Evolutionary conservation across 2,888 invertebrate genomes (phyloP), one percentile per base, ranked within the genome.

Genomic region (Nemurella pictetii): DNA sequence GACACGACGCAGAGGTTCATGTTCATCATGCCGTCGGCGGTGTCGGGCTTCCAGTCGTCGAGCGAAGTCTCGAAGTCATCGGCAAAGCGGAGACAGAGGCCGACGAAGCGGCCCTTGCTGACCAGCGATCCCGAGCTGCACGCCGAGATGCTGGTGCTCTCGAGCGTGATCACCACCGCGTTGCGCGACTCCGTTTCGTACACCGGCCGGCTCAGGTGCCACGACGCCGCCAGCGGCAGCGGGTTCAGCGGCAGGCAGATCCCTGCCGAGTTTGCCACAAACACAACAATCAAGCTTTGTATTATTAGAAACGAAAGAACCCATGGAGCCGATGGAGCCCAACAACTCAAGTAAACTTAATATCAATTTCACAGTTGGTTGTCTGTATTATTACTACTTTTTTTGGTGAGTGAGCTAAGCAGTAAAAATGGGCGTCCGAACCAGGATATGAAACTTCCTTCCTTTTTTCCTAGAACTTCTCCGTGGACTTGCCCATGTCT

Each of bases 1-100:
- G 98, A 99, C n/a, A 99, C 99, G 84, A 97, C 96, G 91, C 99
- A 99, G 77, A 97, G 93, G 90, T 98, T 98, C 94, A 96, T 95
- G 72, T 82, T 82, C 85, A 95, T 95, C 85, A 93, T 93, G 15
- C 93, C 92, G 88, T 96, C 96, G 83, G 92, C 94, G 89, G 94
- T 93, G 88, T 96, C 95, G 0, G 99, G 99, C 90, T 98, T 98
- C 99, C 99, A 99, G 90, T 99, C 99, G 89, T 99, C 98, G 88
- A 98, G 92, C 35, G 97, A 97, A 0, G 97, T 97, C 91, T 99
- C 98, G 91, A 99, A 98, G 90, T 99, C 99, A 88, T 99, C 98
- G 0, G 98, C 97, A 91, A 99, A 99, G 83, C 99, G 94, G 88
- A 99, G 92, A 89, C 99, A 97, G 36, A 98, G 92, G 0, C 97